Percentiles rank a stretch among this genome's conserved stretches.
phyloP scores from a whole-genome alignment of 92 coral and sea anemone genomes.

The Heteractis magnifica region DNA sequence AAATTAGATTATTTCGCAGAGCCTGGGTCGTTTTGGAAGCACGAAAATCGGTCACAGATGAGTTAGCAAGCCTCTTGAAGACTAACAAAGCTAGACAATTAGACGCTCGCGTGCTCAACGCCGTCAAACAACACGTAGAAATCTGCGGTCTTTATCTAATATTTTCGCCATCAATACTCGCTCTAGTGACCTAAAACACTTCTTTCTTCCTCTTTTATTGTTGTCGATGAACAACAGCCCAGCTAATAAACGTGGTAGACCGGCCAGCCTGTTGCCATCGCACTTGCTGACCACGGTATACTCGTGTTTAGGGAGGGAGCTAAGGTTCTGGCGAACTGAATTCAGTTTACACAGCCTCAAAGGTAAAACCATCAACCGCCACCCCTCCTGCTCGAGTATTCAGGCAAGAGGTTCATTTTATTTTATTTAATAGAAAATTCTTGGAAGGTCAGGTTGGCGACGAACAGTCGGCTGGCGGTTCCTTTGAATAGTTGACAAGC shows the following conservation, averaged over 20 bases:
- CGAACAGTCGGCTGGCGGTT: constrained; percentile 94
- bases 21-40: constrained; percentile 20
- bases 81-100: constrained; percentile 36
- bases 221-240: constrained; percentile 42
- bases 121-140: constrained; percentile 49
- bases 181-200: constrained; percentile 57
- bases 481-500: constrained; percentile 80
- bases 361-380: constrained; percentile 30
- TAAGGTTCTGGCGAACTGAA: constrained; percentile 29
- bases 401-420: constrained; percentile 57
- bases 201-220: constrained; percentile 35
- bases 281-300: not conserved
- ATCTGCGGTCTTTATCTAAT: constrained; percentile 28
- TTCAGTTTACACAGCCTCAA: constrained; percentile 23
- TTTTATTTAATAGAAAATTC: constrained; percentile 89
- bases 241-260: constrained; percentile 50
- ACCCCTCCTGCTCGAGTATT: constrained; percentile 53
- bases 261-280: constrained; percentile 15
- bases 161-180: constrained; percentile 34
- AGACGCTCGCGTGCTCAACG: constrained; percentile 44
- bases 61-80: constrained; percentile 34
- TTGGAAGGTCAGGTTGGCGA: constrained; percentile 99
- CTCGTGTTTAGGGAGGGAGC: constrained; percentile 4
- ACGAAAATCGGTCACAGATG: constrained; percentile 44
- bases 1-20: not conserved